phyloP scores from a whole-genome alignment of 2,113 vertebrate species.

The Falcunculus frontatus region DNA sequence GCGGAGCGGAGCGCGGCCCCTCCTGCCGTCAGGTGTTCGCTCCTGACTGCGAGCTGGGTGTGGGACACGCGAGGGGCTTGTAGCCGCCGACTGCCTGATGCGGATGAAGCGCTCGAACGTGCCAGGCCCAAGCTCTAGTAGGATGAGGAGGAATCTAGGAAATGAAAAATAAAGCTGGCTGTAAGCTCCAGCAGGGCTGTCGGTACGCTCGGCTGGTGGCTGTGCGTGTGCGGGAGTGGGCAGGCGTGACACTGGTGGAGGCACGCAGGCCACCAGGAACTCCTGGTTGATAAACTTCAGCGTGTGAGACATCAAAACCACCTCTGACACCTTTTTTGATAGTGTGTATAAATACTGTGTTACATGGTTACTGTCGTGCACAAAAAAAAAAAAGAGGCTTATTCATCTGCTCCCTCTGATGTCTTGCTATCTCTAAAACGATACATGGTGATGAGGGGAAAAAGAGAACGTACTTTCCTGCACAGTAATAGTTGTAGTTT shows the following conservation, averaged over 20 bases:
- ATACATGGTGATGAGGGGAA: neutral
- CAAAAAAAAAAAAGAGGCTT: neutral
- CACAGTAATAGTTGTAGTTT: neutral
- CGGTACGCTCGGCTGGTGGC: fast-evolving
- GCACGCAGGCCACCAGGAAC: fast-evolving
- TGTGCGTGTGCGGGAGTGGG: fast-evolving
- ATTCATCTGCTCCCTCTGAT: fast-evolving
- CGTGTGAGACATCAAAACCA: neutral
- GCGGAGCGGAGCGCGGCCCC: neutral
- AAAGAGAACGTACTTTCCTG: neutral
- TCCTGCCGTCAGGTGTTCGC: neutral
- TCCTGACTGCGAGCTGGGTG: fast-evolving
- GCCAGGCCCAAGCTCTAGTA: neutral
- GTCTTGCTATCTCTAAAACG: neutral
- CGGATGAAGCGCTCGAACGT: neutral
- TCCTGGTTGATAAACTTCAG: neutral
- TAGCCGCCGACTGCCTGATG: fast-evolving
- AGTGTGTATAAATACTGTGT: neutral
- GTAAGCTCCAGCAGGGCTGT: neutral
- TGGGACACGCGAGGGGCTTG: neutral
- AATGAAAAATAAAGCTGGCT: neutral
- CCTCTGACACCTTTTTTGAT: neutral
- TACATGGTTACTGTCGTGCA: neutral
- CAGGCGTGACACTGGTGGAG: fast-evolving
- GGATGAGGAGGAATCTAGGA: neutral